These are phyloP conservation scores for Canis aureus DNA, from an alignment of 2,113 vertebrate genomes.

Conservation along the genomic window DNA sequence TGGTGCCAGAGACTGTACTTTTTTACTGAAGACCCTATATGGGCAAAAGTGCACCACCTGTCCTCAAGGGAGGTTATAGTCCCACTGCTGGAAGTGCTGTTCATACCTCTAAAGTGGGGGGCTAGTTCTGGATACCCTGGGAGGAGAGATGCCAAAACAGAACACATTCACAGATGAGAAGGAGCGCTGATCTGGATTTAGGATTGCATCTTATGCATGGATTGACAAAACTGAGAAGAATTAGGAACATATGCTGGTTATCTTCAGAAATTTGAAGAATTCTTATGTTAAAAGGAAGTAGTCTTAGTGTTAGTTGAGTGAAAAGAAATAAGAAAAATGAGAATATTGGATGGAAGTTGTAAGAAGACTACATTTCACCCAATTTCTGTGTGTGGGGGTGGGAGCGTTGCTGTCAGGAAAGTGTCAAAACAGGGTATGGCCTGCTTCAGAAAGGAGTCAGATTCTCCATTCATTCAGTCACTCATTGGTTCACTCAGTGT, in stretches of 20 bases:
- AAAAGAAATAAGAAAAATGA: background rate
- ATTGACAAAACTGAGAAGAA: background rate
- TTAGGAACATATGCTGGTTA: background rate
- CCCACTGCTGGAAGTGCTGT: background rate
- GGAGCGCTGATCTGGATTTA: background rate
- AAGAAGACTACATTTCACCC: background rate
- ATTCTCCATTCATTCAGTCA: background rate
- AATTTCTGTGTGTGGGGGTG: background rate
- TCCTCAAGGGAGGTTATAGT: no score
- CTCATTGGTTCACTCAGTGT: background rate
- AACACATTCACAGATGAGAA: background rate
- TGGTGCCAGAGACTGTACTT: background rate
- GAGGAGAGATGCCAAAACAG: background rate
- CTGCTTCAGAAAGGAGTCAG: background rate
- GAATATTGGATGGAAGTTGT: background rate
- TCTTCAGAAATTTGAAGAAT: background rate
- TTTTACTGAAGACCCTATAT: background rate
- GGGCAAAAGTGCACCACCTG: background rate
- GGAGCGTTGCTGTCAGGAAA: background rate
- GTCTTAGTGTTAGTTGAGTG: background rate
- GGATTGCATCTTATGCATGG: background rate
- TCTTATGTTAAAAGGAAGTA: background rate
- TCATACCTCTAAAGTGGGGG: background rate
- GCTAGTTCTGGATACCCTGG: background rate
- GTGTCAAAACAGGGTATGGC: background rate